phyloP scores from a whole-genome alignment of 1,140 invertebrate genomes.

The Drosophila ambigua region DNA sequence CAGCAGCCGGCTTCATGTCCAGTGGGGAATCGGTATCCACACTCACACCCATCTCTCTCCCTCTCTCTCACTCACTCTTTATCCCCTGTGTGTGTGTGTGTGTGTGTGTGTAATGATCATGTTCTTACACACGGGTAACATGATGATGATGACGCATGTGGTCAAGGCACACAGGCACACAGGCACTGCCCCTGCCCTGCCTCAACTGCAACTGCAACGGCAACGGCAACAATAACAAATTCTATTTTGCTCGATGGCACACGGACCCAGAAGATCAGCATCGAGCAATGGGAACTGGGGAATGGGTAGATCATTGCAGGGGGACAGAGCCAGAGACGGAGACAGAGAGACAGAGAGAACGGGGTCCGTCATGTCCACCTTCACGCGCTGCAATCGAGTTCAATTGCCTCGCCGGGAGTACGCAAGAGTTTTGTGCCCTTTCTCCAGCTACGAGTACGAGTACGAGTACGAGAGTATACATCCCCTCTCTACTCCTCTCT shows the following conservation, averaged over 20 bases:
- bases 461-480: too few relatives aligned
- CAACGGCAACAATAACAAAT: slow-evolving; percentile 66
- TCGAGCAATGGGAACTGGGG: slow-evolving; percentile 1
- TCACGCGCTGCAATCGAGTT: slow-evolving; percentile 71
- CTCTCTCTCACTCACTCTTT: background rate
- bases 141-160: slow-evolving; percentile 78
- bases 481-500: background rate
- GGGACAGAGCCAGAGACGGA: background rate
- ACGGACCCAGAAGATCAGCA: slow-evolving; percentile 36
- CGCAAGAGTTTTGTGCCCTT: slow-evolving; percentile 53
- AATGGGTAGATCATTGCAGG: slow-evolving; percentile 8
- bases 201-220: slow-evolving; percentile 32
- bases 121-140: slow-evolving; percentile 67
- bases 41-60: too few relatives aligned
- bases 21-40: slow-evolving; percentile 47
- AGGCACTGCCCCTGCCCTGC: slow-evolving; percentile 52
- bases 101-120: slow-evolving; percentile 52
- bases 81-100: slow-evolving; percentile 1
- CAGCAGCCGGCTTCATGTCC: slow-evolving; percentile 50
- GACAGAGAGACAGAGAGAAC: slow-evolving; percentile 23
- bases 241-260: slow-evolving; percentile 66
- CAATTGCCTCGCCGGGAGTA: slow-evolving; percentile 67
- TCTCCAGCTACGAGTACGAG: slow-evolving; percentile 23
- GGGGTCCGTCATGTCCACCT: slow-evolving; percentile 72
- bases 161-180: slow-evolving; percentile 4